phyloP scores from a whole-genome alignment of 2,888 invertebrate species.

The Spisula solida region DNA sequence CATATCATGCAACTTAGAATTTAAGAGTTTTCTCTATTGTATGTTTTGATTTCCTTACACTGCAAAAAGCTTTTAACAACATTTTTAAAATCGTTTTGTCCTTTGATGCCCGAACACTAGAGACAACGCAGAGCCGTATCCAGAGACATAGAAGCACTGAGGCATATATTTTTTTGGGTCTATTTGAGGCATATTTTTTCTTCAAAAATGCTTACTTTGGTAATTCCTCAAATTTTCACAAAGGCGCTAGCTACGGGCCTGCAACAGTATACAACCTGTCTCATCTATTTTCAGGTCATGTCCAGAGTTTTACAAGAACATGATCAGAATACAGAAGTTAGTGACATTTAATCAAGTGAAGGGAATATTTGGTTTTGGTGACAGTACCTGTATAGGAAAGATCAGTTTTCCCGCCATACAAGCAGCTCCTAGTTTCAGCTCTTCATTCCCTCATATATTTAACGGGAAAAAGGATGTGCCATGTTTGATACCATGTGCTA shows the following conservation, averaged over 20 bases:
- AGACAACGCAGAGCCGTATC: too few relatives aligned
- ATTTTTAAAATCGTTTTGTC: too few relatives aligned
- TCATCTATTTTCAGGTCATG: constrained; percentile 90
- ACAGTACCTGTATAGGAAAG: constrained; percentile 98
- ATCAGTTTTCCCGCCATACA: constrained; percentile 98
- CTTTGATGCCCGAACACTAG: too few relatives aligned
- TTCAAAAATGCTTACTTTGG: too few relatives aligned
- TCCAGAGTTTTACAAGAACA: constrained; percentile 97
- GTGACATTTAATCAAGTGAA: constrained; percentile 99
- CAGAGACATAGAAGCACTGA: too few relatives aligned
- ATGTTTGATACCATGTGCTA: constrained; percentile 98
- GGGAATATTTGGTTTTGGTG: constrained; percentile 99
- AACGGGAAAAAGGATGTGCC: constrained; percentile 91
- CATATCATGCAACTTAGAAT: too few relatives aligned
- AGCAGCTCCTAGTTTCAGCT: constrained; percentile 95
- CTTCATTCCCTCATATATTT: constrained; percentile 94
- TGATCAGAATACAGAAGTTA: constrained; percentile 96
- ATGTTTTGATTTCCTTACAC: too few relatives aligned
- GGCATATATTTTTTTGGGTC: too few relatives aligned
- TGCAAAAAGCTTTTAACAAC: too few relatives aligned
- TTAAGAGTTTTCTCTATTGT: too few relatives aligned
- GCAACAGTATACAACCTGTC: not conserved
- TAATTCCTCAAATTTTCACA: too few relatives aligned
- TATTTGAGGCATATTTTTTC: too few relatives aligned
- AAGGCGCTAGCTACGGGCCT: not conserved